These are phyloP conservation scores for Natator depressus DNA, from an alignment of 2,113 vertebrate genomes.

Conservation along the genomic window DNA sequence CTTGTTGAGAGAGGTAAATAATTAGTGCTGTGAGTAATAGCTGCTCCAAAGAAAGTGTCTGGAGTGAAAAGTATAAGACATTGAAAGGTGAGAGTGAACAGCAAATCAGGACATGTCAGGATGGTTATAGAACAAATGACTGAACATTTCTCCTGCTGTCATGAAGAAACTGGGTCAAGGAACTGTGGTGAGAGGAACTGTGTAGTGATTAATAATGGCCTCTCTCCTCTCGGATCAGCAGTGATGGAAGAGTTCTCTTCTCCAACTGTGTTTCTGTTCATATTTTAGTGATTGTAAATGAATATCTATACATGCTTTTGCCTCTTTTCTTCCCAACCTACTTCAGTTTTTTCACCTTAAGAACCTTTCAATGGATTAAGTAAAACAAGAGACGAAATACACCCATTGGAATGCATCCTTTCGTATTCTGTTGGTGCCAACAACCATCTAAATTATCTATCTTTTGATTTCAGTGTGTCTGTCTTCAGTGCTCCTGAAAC, in stretches of 20 bases:
- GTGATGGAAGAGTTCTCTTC: background rate
- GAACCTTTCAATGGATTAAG: background rate
- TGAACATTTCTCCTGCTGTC: slow-evolving; percentile 19
- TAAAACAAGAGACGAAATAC: background rate
- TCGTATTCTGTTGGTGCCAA: background rate
- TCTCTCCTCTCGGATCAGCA: background rate
- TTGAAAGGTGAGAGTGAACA: background rate
- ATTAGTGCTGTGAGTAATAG: slow-evolving; percentile 34
- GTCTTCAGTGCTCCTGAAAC: background rate
- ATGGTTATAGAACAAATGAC: slow-evolving; percentile 20
- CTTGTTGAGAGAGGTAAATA: background rate
- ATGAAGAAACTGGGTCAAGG: background rate
- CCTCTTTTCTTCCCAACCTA: background rate
- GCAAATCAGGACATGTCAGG: background rate
- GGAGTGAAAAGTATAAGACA: background rate
- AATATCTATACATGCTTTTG: background rate
- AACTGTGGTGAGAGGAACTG: slow-evolving; percentile 5
- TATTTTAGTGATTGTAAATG: background rate
- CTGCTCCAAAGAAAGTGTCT: background rate
- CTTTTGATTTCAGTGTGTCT: background rate
- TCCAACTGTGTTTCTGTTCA: background rate
- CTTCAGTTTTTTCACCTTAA: background rate
- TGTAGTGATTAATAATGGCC: background rate
- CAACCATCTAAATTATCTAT: background rate
- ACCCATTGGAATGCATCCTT: background rate